phyloP scores from a whole-genome alignment of 2,888 invertebrate species.

The Notocelia uddmanniana region DNA sequence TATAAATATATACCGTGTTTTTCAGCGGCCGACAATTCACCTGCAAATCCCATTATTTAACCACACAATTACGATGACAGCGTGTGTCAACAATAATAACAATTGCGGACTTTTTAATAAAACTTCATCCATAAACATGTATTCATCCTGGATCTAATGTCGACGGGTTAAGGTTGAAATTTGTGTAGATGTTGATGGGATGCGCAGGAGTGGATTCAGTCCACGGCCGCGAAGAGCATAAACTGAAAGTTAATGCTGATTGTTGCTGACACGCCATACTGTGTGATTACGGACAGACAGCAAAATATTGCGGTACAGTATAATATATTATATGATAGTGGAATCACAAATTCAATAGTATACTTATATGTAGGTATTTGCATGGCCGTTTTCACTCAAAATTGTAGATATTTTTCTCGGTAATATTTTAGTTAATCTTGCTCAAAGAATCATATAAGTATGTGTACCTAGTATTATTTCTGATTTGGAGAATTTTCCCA shows the following conservation, averaged over 20 bases:
- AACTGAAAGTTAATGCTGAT: constrained; percentile 48
- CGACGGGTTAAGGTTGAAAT: constrained; percentile 6
- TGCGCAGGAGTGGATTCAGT: constrained; percentile 45
- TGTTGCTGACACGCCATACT: constrained; percentile 49
- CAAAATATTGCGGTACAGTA: no score
- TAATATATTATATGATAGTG: no score
- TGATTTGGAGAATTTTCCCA: no score
- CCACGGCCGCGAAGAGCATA: constrained; percentile 47
- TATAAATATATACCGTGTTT: neutral
- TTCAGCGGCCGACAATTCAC: neutral
- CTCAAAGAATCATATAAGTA: no score
- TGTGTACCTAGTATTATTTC: no score
- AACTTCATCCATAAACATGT: neutral
- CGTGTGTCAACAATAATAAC: constrained; percentile 17
- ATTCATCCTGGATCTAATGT: neutral
- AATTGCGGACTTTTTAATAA: constrained; percentile 11
- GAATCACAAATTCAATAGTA: neutral
- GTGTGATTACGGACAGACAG: constrained; percentile 43
- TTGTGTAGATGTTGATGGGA: neutral
- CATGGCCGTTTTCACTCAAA: no score
- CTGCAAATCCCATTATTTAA: constrained; percentile 12
- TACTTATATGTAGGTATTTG: no score
- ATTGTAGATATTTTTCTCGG: no score
- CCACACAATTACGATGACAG: constrained; percentile 14
- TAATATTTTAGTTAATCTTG: no score